phyloP scores from a whole-genome alignment of 2,888 invertebrate genomes.

The Acanthosepion lycidas region DNA sequence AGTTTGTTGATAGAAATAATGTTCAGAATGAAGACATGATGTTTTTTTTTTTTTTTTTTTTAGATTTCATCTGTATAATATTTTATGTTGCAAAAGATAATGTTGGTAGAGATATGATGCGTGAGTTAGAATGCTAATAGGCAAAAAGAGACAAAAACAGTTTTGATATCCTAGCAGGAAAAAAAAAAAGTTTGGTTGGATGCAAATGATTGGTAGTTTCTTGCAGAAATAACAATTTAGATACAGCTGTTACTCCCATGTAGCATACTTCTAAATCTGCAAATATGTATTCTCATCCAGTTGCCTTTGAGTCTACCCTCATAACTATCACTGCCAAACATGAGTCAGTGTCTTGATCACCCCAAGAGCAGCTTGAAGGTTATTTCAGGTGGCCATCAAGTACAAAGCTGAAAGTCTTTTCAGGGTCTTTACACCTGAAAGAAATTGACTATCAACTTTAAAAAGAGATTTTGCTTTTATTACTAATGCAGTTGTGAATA shows the following conservation, averaged over 20 bases:
- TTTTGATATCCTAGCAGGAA: background rate
- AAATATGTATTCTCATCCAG: background rate
- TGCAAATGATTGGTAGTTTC: background rate
- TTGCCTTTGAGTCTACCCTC: constrained; percentile 8
- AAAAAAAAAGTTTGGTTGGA: background rate
- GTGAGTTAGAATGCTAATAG: background rate
- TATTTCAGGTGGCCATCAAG: constrained; percentile 21
- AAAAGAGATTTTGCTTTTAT: too few relatives aligned
- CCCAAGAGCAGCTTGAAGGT: background rate
- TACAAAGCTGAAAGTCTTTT: background rate
- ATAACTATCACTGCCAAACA: background rate
- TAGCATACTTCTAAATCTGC: background rate
- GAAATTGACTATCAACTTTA: too few relatives aligned
- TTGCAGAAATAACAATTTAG: background rate
- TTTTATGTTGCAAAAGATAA: background rate
- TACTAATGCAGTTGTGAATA: too few relatives aligned
- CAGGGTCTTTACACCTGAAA: background rate
- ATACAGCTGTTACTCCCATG: background rate
- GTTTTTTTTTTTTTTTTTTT: too few relatives aligned
- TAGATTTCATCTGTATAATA: too few relatives aligned
- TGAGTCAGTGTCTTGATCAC: constrained; percentile 13
- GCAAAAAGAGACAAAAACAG: background rate
- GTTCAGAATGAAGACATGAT: too few relatives aligned
- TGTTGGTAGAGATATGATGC: background rate
- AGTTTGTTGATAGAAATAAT: too few relatives aligned